Base-by-base conservation (phyloP, 2,113 vertebrate genomes). In the Gorsachius goisagi region DNA sequence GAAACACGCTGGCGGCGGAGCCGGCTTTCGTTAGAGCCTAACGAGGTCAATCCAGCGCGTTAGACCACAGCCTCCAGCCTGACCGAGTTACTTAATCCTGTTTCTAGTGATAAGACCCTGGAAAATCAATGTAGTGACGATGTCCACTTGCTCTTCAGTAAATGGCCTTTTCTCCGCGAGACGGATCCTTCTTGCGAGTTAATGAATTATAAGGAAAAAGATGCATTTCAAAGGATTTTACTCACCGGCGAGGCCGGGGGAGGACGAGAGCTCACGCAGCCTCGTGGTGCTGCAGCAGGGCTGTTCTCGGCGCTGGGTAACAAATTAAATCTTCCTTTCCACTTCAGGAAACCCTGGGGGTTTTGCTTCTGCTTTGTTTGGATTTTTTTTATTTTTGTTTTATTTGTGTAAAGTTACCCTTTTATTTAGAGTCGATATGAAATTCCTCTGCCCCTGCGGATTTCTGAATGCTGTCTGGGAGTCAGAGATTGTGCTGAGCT, bases 1-100 rank as follows among this genome's bases (percentile, higher is more conserved):
- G 13, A 66, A 15, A 2, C 22, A 6, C 18, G 0, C 1, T 2
- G 37, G 2, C 18, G 2, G 0, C 0, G 5, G 64, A 19, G 47
- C 49, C 14, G 23, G 10, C 32, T 4, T 9, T 49, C 11, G 6
- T 11, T 20, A 6, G 41, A 41, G 52, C 58, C 58, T n/a, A 21
- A 4, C 0, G 6, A 39, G 80, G 49, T 5, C 27, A 47, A 33
- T 10, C 6, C 82, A 15, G 71, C 1, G 23, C 6, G 17, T 15
- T 4, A 3, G 4, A 3, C 18, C 72, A 4, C 30, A 19, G 53
- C 58, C 45, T 13, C 45, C 56, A 12, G 45, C 1, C 56, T 41
- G 67, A 23, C 55, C 1, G 6, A 32, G 33, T 4, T 21, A 18
- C 71, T 79, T 22, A 24, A n/a, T 6, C 1, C 58, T 4, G 21